phyloP scores from a whole-genome alignment of 2,888 invertebrate genomes.

The Amblyteles armatorius region DNA sequence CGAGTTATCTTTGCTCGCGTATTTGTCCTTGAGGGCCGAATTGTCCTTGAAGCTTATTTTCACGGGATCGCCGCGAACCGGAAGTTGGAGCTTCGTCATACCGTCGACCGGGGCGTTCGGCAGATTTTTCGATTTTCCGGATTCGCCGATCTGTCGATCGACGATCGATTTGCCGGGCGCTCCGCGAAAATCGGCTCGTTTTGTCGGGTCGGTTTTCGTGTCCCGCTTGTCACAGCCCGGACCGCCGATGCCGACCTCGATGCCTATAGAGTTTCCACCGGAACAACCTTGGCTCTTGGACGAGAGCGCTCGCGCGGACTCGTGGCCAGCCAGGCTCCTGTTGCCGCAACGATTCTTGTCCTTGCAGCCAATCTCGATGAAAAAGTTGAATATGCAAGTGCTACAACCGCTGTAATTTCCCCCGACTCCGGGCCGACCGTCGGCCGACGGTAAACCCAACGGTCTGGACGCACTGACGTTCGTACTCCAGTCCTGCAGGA shows the following conservation, averaged over 20 bases:
- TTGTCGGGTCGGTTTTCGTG: neutral
- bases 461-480: neutral
- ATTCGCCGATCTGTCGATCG: neutral
- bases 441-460: neutral
- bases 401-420: constrained; percentile 62
- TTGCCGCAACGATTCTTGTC: constrained; percentile 63
- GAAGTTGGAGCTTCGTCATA: constrained; percentile 8
- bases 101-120: neutral
- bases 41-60: constrained; percentile 19
- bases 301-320: neutral
- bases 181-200: neutral
- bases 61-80: constrained; percentile 8
- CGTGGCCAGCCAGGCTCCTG: neutral
- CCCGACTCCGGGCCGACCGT: neutral
- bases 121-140: neutral
- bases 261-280: constrained; percentile 39
- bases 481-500: constrained; percentile 63
- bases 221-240: constrained; percentile 41
- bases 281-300: constrained; percentile 11
- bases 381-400: constrained; percentile 73
- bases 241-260: constrained; percentile 32
- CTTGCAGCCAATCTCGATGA: constrained; percentile 68
- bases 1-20: constrained; percentile 12
- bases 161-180: constrained; percentile 8
- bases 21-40: constrained; percentile 16